Percentiles rank a stretch among this genome's conserved stretches.
phyloP scores from a whole-genome alignment of 2,888 invertebrate species.

The Germaria angustata region DNA sequence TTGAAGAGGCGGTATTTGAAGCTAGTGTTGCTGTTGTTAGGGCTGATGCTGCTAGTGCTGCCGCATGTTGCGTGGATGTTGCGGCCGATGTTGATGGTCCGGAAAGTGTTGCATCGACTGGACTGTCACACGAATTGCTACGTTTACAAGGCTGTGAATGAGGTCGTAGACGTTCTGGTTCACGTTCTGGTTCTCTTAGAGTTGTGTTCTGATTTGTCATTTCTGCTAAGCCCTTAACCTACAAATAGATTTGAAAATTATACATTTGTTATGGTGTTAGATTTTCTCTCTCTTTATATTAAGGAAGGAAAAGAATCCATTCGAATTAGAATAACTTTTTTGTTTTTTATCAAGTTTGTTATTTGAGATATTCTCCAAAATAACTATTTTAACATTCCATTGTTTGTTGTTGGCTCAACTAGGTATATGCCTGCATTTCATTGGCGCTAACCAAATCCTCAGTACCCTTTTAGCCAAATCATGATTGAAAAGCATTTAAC shows the following conservation, averaged over 20 bases:
- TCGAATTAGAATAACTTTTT: too few species aligned
- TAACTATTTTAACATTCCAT: too few species aligned
- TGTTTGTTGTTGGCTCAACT: too few species aligned
- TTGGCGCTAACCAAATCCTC: too few species aligned
- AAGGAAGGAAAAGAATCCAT: too few species aligned
- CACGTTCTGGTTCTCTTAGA: conserved; percentile 81
- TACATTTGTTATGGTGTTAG: too few species aligned
- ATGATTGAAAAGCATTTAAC: too few species aligned
- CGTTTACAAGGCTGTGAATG: conserved; percentile 77
- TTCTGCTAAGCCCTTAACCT: conserved; percentile 94
- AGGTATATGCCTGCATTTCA: too few species aligned
- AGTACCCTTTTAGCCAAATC: too few species aligned
- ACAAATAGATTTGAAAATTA: conserved; percentile 24
- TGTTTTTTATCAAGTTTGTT: too few species aligned
- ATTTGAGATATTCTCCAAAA: too few species aligned
- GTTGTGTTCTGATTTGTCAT: conserved; percentile 90
- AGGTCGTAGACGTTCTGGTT: conserved; percentile 80
- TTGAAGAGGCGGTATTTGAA: conserved; percentile 70
- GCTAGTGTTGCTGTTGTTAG: conserved; percentile 61
- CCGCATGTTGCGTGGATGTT: conserved; percentile 68
- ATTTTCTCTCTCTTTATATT: too few species aligned
- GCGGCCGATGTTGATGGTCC: conserved; percentile 73
- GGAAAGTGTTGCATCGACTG: conserved; percentile 71
- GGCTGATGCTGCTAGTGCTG: conserved; percentile 58
- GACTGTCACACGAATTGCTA: conserved; percentile 73